Evolutionary conservation across 1,140 invertebrate genomes (phyloP), one percentile per base, ranked within the genome.

Genomic region (Hylaeus anthracinus): DNA sequence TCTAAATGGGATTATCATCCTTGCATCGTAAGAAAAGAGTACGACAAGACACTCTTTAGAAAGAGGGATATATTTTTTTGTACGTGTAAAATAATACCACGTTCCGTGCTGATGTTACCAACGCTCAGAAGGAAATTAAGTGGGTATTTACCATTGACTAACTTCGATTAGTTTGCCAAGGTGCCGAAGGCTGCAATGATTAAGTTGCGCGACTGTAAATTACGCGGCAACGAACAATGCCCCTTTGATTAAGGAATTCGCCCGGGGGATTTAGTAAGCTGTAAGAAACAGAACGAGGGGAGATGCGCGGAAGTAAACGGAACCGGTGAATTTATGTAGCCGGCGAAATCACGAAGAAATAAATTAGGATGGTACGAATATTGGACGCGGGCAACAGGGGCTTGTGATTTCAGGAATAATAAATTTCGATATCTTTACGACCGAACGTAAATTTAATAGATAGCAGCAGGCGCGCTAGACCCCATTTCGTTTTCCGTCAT

Each of bases 351-450:
- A 72, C 66, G 81, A 70, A 70, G 73, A 73, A 81, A 83, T 83
- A 83, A 83, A 81, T 81, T 81, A 81, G 78, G 41, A 74, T 63
- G 43, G 60, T 45, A 41, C 51, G 55, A 64, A 81, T 71, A 79
- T 83, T 78, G 81, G 58, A 71, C 79, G 37, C 43, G 14, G 37
- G 53, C 71, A 66, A 83, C 71, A 53, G 26, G 79, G 53, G 55
- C 82, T 67, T 72, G 60, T 79, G 82, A 83, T 81, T 83, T 83
- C 75, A 83, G 61, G 79, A 83, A 83, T 83, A 81, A 81, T 83
- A 83, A 83, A 83, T 83, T 83, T 10, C 60, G 79, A 80, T 81
- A 81, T 81, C 82, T 83, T 83, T 83, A 83, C 79, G 79, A 66
- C 15, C 61, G 61, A 26, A 56, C 79, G 61, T 83, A 83, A 81